Evolutionary conservation across 1,140 invertebrate species (phyloP).

Genomic region (Trinorchestia longiramus): DNA sequence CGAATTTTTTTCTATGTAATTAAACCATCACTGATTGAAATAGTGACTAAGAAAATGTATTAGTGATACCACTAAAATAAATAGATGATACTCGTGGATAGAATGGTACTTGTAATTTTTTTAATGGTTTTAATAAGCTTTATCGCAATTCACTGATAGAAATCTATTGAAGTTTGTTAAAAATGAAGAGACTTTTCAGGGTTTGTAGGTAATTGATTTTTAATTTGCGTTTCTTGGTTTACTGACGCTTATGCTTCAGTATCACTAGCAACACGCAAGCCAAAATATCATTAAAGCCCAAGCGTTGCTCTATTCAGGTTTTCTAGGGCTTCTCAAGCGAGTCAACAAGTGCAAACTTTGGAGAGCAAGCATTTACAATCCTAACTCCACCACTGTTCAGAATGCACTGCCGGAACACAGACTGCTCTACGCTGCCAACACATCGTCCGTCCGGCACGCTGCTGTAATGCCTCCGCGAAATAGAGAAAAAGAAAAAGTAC

Average conservation of each 20-base stretch:
- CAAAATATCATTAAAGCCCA: neutral
- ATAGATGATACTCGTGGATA: neutral
- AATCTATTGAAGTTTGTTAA: neutral
- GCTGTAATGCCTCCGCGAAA: neutral
- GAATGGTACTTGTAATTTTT: neutral
- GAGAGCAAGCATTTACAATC: neutral
- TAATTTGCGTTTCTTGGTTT: neutral
- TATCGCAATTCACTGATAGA: neutral
- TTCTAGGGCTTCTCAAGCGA: neutral
- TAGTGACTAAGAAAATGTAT: neutral
- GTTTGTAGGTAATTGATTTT: neutral
- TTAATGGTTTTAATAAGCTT: neutral
- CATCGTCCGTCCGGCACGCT: neutral
- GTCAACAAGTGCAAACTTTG: constrained; percentile 23
- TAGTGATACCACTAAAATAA: neutral
- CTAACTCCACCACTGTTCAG: neutral
- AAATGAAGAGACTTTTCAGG: neutral
- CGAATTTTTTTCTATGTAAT: neutral
- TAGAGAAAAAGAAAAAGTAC: neutral
- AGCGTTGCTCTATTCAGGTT: neutral
- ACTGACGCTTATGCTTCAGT: neutral
- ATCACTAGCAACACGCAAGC: neutral
- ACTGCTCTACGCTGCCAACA: constrained; percentile 28
- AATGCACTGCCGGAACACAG: neutral
- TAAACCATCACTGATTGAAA: neutral